Evolutionary conservation across 2,797 vertebrate genomes (phyloP).

Genomic region (Falco rusticolus): DNA sequence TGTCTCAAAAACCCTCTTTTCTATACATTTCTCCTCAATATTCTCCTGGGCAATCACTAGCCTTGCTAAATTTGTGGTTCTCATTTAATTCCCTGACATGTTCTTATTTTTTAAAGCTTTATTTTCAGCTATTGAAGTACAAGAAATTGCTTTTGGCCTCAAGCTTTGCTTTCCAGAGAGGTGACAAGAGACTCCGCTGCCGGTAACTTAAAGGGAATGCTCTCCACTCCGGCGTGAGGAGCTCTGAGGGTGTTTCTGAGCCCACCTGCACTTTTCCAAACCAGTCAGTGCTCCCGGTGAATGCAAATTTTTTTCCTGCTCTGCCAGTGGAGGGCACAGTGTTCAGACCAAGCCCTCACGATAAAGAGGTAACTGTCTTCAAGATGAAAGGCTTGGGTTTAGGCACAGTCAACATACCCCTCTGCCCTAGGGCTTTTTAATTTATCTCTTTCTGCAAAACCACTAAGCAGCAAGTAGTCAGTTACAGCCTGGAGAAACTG

Average conservation of each 20-base stretch:
- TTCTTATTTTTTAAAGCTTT: conserved; percentile 55
- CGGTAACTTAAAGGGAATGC: neutral
- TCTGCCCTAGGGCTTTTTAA: neutral
- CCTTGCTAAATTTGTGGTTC: conserved; percentile 40
- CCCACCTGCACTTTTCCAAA: neutral
- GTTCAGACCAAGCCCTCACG: rapidly evolving
- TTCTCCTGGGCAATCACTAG: conserved; percentile 44
- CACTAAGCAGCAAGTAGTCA: neutral
- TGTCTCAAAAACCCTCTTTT: neutral
- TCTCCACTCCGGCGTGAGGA: neutral
- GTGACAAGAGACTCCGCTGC: neutral
- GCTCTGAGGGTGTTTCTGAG: neutral
- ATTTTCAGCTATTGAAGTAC: conserved; percentile 42
- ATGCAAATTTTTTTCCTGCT: neutral
- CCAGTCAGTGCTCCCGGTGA: rapidly evolving
- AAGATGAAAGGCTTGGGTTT: neutral
- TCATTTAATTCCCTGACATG: conserved; percentile 63
- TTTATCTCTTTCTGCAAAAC: neutral
- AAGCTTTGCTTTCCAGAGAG: conserved; percentile 16
- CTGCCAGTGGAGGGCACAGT: neutral
- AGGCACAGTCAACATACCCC: neutral
- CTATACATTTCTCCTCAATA: conserved; percentile 23
- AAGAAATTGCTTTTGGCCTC: conserved; percentile 52
- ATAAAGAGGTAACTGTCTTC: neutral
- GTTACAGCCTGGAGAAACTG: neutral